These are phyloP conservation scores for Clistopyga incitator DNA, from an alignment of 2,888 invertebrate species.

Conservation along the genomic window DNA sequence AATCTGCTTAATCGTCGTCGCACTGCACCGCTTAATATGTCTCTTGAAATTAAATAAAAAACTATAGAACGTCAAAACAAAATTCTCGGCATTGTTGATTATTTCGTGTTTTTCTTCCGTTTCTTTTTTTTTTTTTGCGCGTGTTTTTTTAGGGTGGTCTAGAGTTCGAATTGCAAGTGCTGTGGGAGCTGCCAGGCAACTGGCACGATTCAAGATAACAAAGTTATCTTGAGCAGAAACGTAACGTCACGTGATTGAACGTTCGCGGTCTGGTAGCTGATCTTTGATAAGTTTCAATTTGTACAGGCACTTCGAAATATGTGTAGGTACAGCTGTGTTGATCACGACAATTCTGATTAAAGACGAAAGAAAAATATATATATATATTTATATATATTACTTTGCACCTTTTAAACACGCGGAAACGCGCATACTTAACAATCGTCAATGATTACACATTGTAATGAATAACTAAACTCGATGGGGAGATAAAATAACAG, in stretches of 20 bases:
- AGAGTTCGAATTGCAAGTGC: conserved; percentile 60
- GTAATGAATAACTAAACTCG: not conserved
- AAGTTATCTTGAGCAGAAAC: conserved; percentile 74
- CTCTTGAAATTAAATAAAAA: not conserved
- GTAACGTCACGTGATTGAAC: conserved; percentile 74
- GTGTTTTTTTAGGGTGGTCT: not conserved
- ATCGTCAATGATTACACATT: not conserved
- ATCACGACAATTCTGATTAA: not conserved
- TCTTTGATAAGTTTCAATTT: conserved; percentile 71
- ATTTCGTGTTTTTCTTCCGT: conserved; percentile 17
- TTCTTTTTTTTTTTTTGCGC: conserved; percentile 24
- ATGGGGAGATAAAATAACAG: not conserved
- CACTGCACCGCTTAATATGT: not conserved
- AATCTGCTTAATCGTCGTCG: not conserved
- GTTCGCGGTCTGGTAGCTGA: conserved; percentile 71
- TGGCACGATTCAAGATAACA: conserved; percentile 73
- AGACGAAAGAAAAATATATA: not conserved
- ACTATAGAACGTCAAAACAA: conserved; percentile 11
- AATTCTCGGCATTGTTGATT: conserved; percentile 54
- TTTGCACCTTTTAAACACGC: not conserved
- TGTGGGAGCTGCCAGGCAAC: conserved; percentile 73
- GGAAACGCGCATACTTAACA: not conserved
- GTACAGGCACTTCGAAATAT: conserved; percentile 33
- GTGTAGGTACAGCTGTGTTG: conserved; percentile 46
- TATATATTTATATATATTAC: too few species aligned